A percentile compares a stretch with the other conserved stretches of the same genome.
Conservation (phyloP, 2,113 vertebrate genomes). For the Peromyscus californicus region DNA sequence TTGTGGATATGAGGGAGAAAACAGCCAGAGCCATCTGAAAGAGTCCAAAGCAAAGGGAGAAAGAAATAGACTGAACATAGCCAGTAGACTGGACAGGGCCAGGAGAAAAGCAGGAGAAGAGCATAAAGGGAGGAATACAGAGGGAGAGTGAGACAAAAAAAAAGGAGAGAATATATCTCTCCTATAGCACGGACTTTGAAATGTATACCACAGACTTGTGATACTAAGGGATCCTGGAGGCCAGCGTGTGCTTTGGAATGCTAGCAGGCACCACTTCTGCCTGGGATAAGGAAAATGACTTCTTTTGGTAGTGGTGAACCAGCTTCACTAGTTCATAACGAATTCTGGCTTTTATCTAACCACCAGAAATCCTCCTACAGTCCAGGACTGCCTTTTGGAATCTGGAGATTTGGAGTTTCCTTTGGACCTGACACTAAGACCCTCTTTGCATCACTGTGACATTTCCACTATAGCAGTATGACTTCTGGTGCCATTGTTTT, state of each 20-base stretch:
- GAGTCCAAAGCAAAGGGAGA: not conserved
- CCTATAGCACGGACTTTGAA: not conserved
- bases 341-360: not conserved
- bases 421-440: not conserved
- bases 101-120: not conserved
- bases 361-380: not conserved
- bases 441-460: not conserved
- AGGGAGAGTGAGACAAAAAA: not conserved
- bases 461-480: not conserved
- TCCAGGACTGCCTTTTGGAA: not conserved
- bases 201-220: not conserved
- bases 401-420: not conserved
- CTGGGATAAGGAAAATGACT: not conserved
- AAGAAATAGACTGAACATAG: not conserved
- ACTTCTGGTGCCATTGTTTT: conserved; percentile 2
- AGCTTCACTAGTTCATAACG: not conserved
- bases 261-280: too few species aligned
- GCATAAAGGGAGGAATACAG: not conserved
- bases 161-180: not conserved
- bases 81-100: not conserved
- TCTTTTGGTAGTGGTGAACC: not conserved
- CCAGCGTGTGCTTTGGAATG: not conserved
- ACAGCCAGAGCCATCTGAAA: too few species aligned
- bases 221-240: not conserved
- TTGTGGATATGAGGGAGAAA: not conserved